Base-by-base conservation (phyloP, 2,888 invertebrate genomes). In the Apamea anceps region DNA sequence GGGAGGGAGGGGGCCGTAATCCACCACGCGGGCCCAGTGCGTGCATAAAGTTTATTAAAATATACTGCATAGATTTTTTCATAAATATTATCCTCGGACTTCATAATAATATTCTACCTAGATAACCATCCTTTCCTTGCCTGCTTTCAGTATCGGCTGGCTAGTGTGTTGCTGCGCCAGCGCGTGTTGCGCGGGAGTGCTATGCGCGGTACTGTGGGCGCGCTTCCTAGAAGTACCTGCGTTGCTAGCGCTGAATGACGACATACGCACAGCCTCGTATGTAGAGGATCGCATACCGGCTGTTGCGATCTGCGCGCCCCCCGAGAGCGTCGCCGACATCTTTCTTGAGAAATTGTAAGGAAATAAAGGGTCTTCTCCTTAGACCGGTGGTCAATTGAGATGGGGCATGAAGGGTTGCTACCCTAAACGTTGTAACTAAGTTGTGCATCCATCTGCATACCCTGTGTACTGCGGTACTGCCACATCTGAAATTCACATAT, bases 171-270 rank as follows among this genome's bases (percentile, higher is more conserved):
- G 94, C 79, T 88, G 88, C 57, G 93, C 93, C 0, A 95, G 95
- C 87, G 94, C 95, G 2, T 92, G 93, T 75, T 95, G 96, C 83
- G 95, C 96, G 0, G 95, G 94, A 18, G 79, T 93, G 77, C 92
- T 96, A 28, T 96, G 95, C 91, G 91, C 92, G 0, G 95, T 95
- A 79, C 90, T 97, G 80, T 96, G 96, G 96, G 91, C 91, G 63
- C 93, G 96, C 15, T 96, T 96, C 90, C 85, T 92, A 67, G 90
- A 95, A 70, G 90, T 94, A 62, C 96, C 96, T 0, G 95, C 95
- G 8, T 80, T 96, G 80, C 89, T 96, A 21, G 91, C 93, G 57
- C 88, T 94, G 12, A 87, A 83, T 25, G 93, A 93, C 81, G 93
- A 93, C 78, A 18, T 85, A 13, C 84, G 82, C 15, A 67, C 80